Base-by-base conservation (phyloP, 1,140 invertebrate species). In the Bombus haemorrhoidalis region DNA sequence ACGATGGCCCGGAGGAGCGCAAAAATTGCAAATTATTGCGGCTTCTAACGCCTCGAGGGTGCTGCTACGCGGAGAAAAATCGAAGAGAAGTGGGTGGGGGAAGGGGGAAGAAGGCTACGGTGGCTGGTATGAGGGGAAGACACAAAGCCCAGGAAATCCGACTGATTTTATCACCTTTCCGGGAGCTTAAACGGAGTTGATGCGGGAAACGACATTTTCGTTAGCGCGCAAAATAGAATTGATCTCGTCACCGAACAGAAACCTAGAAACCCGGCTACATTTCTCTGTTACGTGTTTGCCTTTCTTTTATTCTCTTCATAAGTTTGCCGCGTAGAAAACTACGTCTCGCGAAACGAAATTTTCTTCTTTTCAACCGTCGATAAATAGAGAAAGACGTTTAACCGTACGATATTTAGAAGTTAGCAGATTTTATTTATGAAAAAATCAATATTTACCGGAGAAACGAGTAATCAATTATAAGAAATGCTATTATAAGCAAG, bases 21-120 rank as follows among this genome's bases (percentile, higher is more conserved):
- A 85, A 81, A 89, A 88, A 89, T 85, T 89, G 87, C 87, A 85
- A 88, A 89, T 88, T 89, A 89, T 89, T 89, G 87, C 73, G 73
- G 76, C 73, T 47, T 53, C 64, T 22, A 43, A 28, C 79, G 80
- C 37, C 53, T 22, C 47, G 28, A n/a, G 69, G 79, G n/a, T 34
- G 37, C 28, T 22, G 34, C 18, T 2, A 22, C n/a, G 79, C 9
- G 25, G 28, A 10, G n/a, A 34, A 74, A 81, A 59, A 81, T 81
- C 80, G 80, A 81, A 62, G 74, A 53, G 66, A 73, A 32, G 37
- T 6, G 53, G 34, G 39, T 28, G 1, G 3, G 2, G n/a, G 10
- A 2, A 1, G 39, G n/a, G 0, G 47, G 22, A 15, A 37, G 1
- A 53, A 53, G 47, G 47, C 5, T 18, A 53, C 34, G 37, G 57